Evolutionary conservation across 2,113 vertebrate species (phyloP).

Genomic region (Mus spicilegus): DNA sequence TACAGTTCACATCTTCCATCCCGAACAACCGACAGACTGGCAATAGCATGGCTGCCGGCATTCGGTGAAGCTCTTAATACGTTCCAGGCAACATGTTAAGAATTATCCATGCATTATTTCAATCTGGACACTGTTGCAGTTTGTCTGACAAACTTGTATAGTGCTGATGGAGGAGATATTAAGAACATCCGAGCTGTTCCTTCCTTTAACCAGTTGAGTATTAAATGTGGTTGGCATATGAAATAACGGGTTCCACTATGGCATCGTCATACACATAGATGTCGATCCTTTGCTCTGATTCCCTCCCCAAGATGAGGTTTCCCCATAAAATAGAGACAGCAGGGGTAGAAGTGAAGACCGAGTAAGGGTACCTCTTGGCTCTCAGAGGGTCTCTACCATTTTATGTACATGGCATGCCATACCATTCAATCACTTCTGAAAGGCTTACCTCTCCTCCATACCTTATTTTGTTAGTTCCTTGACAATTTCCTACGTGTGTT

Average conservation of each 20-base stretch:
- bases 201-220: not conserved
- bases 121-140: not conserved
- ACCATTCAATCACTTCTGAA: not conserved
- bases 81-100: not conserved
- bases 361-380: not conserved
- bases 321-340: not conserved
- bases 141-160: not conserved
- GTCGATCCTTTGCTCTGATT: not conserved
- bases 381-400: not conserved
- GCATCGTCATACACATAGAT: not conserved
- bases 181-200: not conserved
- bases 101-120: not conserved
- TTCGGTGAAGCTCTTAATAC: not conserved
- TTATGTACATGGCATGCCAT: not conserved
- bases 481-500: not conserved
- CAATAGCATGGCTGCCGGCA: not conserved
- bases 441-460: not conserved
- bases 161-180: not conserved
- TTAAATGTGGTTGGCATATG: not conserved
- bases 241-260: not conserved
- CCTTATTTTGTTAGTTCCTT: not conserved
- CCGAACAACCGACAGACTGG: not conserved
- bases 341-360: not conserved
- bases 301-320: not conserved
- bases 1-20: not conserved